Conservation (phyloP, 2,888 invertebrate species). For the Caenorhabditis macrosperma region DNA sequence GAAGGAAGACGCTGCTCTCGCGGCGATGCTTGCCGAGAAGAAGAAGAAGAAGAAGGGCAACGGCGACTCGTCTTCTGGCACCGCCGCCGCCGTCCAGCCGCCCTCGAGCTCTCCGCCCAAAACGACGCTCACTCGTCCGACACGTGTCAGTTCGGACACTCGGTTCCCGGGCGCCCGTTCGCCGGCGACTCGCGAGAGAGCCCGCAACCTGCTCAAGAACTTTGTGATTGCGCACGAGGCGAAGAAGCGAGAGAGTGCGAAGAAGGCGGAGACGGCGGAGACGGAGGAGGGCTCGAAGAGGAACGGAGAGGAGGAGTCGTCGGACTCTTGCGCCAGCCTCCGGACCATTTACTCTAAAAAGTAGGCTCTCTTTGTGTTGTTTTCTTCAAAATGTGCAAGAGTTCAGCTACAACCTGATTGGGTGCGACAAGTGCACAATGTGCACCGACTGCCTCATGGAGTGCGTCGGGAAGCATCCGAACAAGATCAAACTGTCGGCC, state of each 20-base stretch:
- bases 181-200: constrained; percentile 18
- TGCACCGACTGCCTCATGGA: background rate
- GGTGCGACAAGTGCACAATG: background rate
- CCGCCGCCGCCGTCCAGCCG: too few species aligned
- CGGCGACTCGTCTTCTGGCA: too few species aligned
- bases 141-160: constrained; percentile 33
- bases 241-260: too few species aligned
- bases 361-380: background rate
- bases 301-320: background rate
- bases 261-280: background rate
- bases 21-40: too few species aligned
- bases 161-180: constrained; percentile 24
- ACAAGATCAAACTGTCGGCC: background rate
- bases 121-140: too few species aligned
- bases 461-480: background rate
- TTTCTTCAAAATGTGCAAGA: too few species aligned
- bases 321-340: constrained; percentile 5
- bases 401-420: background rate
- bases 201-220: constrained; percentile 3
- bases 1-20: too few species aligned
- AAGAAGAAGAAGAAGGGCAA: too few species aligned
- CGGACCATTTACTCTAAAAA: constrained; percentile 26
- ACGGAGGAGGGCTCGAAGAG: background rate
- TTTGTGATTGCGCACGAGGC: background rate
- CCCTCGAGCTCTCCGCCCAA: too few species aligned